Base-by-base conservation (phyloP, 2,113 vertebrate species). In the Plecturocebus donacophilus region DNA sequence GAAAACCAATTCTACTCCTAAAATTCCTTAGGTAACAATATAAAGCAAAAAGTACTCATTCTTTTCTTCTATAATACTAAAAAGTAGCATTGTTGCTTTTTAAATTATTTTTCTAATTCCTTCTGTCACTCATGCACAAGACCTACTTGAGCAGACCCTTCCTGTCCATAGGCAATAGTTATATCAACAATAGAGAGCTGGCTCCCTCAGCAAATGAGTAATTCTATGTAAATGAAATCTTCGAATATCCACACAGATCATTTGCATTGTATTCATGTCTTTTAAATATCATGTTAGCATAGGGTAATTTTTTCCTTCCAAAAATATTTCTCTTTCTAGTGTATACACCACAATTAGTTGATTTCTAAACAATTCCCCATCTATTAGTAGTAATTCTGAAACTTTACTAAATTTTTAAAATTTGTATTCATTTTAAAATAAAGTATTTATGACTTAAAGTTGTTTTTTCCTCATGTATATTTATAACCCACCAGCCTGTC, bases 61-160 rank as follows among this genome's bases (percentile, higher is more conserved):
- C n/a, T 75, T 84, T 25, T 84, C 13, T 61, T 70, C 42, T 27
- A 8, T 17, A 45, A 66, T n/a, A 77, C 21, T 38, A 61, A 97
- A 92, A 58, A 75, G 80, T 61, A 93, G 38, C 84, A 56, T 42
- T 23, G 49, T 47, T 90, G 56, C 21, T n/a, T 16, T 93, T 93
- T 90, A n/a, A 66, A 66, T 20, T 19, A 87, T 77, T 91, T 93
- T 95, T 73, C 64, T 54, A 93, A 83, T 95, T 96, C 38, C 12
- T 87, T 61, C 16, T 92, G 21, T 20, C 64, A 61, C 4, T 86
- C 13, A 32, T 25, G 35, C 61, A 64, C 14, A 77, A 68, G 35
- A 90, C 40, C 13, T 30, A 42, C 40, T 42, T 94, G 16, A 70
- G 21, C 42, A 82, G 17, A 38, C n/a, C 45, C 61, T 83, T 79